Conservation (phyloP, 2,113 vertebrate genomes). For the Pygoscelis adeliae region DNA sequence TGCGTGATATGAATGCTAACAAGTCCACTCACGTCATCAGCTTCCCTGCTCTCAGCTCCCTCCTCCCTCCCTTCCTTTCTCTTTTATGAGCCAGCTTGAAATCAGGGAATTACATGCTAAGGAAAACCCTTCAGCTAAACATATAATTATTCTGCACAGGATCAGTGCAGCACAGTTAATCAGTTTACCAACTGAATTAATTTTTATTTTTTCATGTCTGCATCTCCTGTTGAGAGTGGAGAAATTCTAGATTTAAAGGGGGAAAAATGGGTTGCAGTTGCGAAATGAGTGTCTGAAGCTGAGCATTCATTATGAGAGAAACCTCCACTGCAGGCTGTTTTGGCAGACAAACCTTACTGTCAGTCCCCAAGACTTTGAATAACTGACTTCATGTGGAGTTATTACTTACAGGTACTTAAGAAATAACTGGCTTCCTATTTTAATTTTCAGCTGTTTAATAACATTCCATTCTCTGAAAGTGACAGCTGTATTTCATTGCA, state of each 20-base stretch:
- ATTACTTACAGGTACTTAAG: constrained; percentile 11
- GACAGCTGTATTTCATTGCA: not conserved
- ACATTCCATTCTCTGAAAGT: not conserved
- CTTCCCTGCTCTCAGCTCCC: constrained; percentile 31
- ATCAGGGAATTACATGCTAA: constrained; percentile 75
- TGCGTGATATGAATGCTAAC: constrained; percentile 72
- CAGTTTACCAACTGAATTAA: constrained; percentile 69
- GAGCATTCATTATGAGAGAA: not conserved
- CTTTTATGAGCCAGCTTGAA: constrained; percentile 73
- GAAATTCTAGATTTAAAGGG: constrained; percentile 5
- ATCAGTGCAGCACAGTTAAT: constrained; percentile 71
- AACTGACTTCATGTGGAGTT: constrained; percentile 10
- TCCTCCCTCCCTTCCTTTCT: constrained; percentile 41
- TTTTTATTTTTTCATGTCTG: constrained; percentile 46
- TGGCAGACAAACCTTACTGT: constrained; percentile 2
- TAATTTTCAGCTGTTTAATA: constrained; percentile 26
- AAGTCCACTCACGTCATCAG: constrained; percentile 52
- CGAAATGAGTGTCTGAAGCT: not conserved
- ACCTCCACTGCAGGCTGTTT: not conserved
- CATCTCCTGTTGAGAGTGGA: constrained; percentile 26
- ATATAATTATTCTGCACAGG: constrained; percentile 73
- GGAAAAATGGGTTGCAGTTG: not conserved
- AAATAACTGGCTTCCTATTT: constrained; percentile 29
- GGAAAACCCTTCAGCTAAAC: constrained; percentile 75
- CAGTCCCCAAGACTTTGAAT: constrained; percentile 1